Conservation (phyloP, 2,888 invertebrate genomes). For the Amphipyra tragopoginis region DNA sequence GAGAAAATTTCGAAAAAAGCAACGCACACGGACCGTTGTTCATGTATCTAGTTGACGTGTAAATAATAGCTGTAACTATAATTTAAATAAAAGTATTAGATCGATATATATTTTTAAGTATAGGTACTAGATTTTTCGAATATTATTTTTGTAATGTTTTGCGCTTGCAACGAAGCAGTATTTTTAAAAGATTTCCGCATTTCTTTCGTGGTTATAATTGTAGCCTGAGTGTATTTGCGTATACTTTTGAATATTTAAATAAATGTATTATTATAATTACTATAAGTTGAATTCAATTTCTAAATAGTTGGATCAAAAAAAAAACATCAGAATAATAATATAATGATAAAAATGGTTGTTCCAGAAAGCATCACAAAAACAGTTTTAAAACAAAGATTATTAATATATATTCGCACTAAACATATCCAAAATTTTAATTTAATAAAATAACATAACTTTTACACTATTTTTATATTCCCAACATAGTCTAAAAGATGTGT, state of each 20-base stretch:
- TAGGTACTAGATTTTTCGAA: constrained; percentile 75
- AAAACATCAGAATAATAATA: too few species aligned
- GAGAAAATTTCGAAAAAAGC: constrained; percentile 36
- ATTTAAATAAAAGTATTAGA: constrained; percentile 79
- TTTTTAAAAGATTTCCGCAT: constrained; percentile 67
- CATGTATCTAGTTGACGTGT: constrained; percentile 72
- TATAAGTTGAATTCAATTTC: too few species aligned
- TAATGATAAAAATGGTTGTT: too few species aligned
- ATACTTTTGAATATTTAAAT: constrained; percentile 42
- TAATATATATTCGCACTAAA: too few species aligned
- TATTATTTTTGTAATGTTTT: constrained; percentile 83
- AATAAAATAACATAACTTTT: too few species aligned
- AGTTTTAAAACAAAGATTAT: too few species aligned
- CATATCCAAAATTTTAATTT: too few species aligned
- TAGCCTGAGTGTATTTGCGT: constrained; percentile 24
- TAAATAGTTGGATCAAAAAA: too few species aligned
- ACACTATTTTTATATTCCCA: too few species aligned
- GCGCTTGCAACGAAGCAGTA: constrained; percentile 87
- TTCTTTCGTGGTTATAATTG: constrained; percentile 42
- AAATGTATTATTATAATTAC: neutral
- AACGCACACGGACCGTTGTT: constrained; percentile 59
- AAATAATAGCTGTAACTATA: constrained; percentile 78
- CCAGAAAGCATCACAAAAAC: too few species aligned
- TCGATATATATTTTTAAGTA: constrained; percentile 79
- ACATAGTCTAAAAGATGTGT: too few species aligned